Evolutionary conservation across 2,797 vertebrate species (phyloP).

Genomic region (Spizella passerina): DNA sequence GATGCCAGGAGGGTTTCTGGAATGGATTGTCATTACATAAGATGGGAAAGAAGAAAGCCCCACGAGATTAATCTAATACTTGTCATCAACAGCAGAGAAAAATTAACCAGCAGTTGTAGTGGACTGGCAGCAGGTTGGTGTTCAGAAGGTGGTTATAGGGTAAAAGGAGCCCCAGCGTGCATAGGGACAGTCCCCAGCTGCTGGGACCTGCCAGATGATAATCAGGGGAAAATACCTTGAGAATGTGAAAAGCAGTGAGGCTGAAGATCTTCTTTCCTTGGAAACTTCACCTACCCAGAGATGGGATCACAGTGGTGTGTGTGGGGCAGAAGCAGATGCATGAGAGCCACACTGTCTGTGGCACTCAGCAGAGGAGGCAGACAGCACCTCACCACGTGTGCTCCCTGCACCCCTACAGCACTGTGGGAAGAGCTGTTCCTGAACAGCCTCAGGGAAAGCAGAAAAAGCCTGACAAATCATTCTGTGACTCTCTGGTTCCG

Average conservation of each 20-base stretch:
- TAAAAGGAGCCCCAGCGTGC: neutral
- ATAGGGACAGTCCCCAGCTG: neutral
- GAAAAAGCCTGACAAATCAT: neutral
- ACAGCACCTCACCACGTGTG: neutral
- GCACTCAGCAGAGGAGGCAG: neutral
- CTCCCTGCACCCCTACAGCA: fast-evolving
- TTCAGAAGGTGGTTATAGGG: neutral
- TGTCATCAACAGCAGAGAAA: neutral
- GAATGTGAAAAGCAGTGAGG: neutral
- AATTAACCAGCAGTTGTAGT: neutral
- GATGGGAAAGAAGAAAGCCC: neutral
- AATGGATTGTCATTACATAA: neutral
- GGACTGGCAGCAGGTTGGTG: neutral
- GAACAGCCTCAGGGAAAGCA: neutral
- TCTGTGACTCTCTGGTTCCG: neutral
- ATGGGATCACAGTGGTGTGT: neutral
- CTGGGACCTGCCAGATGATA: neutral
- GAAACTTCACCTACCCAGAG: neutral
- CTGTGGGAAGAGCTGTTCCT: neutral
- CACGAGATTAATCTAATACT: neutral
- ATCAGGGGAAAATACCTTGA: neutral
- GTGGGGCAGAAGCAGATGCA: neutral
- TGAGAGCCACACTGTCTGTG: neutral
- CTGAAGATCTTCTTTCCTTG: neutral
- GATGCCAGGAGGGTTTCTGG: neutral